Percentiles rank a stretch among this genome's conserved stretches.
Evolutionary conservation across 2,113 vertebrate genomes (phyloP).

Genomic region (Entelurus aequoreus): DNA sequence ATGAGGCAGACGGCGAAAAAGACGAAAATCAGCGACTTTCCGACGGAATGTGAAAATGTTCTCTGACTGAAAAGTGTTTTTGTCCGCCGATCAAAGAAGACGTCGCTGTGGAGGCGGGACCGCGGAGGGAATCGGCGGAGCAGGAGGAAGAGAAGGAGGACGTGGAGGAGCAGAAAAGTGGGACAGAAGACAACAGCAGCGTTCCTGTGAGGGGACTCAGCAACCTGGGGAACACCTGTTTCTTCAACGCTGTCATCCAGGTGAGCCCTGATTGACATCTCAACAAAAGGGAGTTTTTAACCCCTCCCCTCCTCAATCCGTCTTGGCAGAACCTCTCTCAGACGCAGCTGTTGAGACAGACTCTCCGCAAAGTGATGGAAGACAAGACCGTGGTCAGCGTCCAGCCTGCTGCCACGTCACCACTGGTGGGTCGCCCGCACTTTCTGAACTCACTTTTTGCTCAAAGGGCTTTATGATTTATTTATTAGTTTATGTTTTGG

Average conservation of each 20-base stretch:
- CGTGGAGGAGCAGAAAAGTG: slow-evolving; percentile 69
- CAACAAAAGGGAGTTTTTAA: background rate
- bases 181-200: slow-evolving; percentile 51
- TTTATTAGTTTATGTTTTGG: slow-evolving; percentile 1
- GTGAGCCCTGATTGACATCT: slow-evolving; percentile 52
- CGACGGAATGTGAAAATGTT: background rate
- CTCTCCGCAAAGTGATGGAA: slow-evolving; percentile 78
- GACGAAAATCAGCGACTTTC: too few relatives aligned
- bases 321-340: slow-evolving; percentile 87
- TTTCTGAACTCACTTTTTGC: background rate
- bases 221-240: slow-evolving; percentile 96
- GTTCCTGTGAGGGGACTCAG: slow-evolving; percentile 86
- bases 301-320: background rate
- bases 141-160: slow-evolving; percentile 59
- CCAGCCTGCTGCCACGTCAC: slow-evolving; percentile 58
- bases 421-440: slow-evolving; percentile 52
- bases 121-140: slow-evolving; percentile 39
- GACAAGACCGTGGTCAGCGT: slow-evolving; percentile 74
- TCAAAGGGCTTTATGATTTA: background rate
- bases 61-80: background rate
- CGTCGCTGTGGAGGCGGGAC: slow-evolving; percentile 20
- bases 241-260: slow-evolving; percentile 97
- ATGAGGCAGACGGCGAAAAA: too few relatives aligned
- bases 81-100: slow-evolving; percentile 38
- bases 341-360: slow-evolving; percentile 81